Evolutionary conservation across 2,888 invertebrate genomes (phyloP), one percentile per base, ranked within the genome.

Genomic region (Danaus chrysippus): DNA sequence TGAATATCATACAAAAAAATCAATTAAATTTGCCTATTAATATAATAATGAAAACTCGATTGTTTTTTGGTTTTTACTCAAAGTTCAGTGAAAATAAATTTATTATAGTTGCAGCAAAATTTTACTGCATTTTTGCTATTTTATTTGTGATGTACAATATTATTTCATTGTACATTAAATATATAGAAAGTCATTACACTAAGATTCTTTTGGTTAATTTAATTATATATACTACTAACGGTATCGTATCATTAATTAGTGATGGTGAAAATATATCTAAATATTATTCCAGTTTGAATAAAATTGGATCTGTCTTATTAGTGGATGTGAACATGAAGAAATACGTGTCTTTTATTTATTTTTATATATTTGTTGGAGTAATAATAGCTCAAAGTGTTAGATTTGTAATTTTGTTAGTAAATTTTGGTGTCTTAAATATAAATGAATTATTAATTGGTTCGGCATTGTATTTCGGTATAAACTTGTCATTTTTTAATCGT

Each of bases 241-340:
- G 42, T n/a, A n/a, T 61, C 11, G 42, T 57, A 8, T 61, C 54
- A 3, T n/a, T 61, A 42, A 17, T 41, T 12, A 61, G 53, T 13
- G 44, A 61, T 12, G 57, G 61, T 10, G 61, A 61, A 57, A 19
- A 57, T 46, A 44, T 61, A 13, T 57, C 53, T 43, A 19, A 54
- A n/a, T 61, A 61, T 23, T 13, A 54, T 13, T 17, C 19, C 13
- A 54, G 56, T 17, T 41, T 57, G 17, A 17, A 53, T 42, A 53
- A 49, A 1, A 43, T 61, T 34, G 56, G 54, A 8, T 17, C 15
- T 13, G n/a, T 10, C 11, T 42, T 58, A 49, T 17, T 49, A 49
- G 10, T 49, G 34, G 10, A 34, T 42, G n/a, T 58, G 46, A 62
- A 54, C 42, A 3, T 23, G 44, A 1, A 41, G 19, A 62, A 62